phyloP scores from a whole-genome alignment of 2,888 invertebrate species.

The Falcaria lacertinaria region DNA sequence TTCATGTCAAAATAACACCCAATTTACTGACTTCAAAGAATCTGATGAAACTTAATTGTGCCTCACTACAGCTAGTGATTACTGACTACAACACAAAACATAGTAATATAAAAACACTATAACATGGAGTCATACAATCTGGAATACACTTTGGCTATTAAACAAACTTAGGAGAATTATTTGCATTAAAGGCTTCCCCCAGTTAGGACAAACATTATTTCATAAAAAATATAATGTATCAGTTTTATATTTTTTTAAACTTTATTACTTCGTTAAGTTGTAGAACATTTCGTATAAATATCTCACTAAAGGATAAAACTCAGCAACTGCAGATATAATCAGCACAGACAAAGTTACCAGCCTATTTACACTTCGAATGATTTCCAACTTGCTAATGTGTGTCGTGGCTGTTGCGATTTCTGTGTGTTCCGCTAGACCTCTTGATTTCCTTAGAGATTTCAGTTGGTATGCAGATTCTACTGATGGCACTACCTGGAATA shows the following conservation, averaged over 20 bases:
- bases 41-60: no score
- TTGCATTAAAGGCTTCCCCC: no score
- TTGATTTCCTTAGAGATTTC: constrained; percentile 51
- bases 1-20: no score
- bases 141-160: no score
- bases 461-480: constrained; percentile 30
- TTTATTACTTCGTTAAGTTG: constrained; percentile 25
- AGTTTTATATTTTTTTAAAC: constrained; percentile 10
- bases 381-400: constrained; percentile 29
- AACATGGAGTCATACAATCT: no score
- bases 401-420: constrained; percentile 11
- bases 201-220: no score
- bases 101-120: no score
- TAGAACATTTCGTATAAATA: constrained; percentile 26
- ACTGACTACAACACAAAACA: no score
- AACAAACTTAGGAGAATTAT: no score
- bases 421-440: background rate
- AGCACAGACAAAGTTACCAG: constrained; percentile 40
- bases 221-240: background rate
- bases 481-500: constrained; percentile 56
- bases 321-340: constrained; percentile 37
- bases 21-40: no score
- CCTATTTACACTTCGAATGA: constrained; percentile 46
- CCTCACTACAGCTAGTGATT: no score
- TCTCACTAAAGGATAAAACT: constrained; percentile 51